These are phyloP conservation scores for Sitophilus oryzae DNA, from an alignment of 1,140 invertebrate species.

Conservation along the genomic window DNA sequence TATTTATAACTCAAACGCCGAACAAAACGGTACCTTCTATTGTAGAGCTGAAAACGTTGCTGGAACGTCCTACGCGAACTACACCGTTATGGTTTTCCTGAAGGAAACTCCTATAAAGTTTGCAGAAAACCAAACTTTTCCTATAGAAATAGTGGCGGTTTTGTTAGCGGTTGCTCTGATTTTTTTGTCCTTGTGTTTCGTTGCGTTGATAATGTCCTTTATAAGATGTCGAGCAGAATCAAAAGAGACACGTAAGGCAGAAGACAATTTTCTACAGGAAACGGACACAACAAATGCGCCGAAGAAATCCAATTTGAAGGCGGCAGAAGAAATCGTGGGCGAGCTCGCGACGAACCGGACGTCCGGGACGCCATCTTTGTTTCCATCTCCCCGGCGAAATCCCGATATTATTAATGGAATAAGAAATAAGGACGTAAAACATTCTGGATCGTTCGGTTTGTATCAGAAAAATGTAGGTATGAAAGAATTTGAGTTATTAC, in stretches of 20 bases:
- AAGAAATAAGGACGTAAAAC: no score
- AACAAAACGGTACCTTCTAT: conserved; percentile 72
- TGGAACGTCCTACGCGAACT: conserved; percentile 66
- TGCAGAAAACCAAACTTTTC: conserved; percentile 46
- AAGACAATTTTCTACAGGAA: not conserved
- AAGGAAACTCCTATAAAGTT: conserved; percentile 53
- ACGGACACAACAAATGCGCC: not conserved
- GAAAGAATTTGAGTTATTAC: no score
- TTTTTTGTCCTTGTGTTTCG: conserved; percentile 53
- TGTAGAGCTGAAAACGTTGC: conserved; percentile 77
- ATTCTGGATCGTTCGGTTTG: no score
- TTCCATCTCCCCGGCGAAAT: conserved; percentile 54
- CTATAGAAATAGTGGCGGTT: conserved; percentile 60
- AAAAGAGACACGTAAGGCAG: no score
- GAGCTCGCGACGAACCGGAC: not conserved
- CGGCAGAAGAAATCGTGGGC: not conserved
- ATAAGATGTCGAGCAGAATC: conserved; percentile 53
- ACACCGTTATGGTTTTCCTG: conserved; percentile 65
- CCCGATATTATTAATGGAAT: conserved; percentile 68
- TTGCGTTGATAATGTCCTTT: conserved; percentile 52
- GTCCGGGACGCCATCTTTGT: no score
- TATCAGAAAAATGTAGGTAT: no score
- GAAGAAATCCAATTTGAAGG: conserved; percentile 4
- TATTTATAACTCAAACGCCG: conserved; percentile 63
- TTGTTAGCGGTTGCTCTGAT: conserved; percentile 53